phyloP scores from a whole-genome alignment of 2,797 vertebrate species.

The Harpagifer antarcticus region DNA sequence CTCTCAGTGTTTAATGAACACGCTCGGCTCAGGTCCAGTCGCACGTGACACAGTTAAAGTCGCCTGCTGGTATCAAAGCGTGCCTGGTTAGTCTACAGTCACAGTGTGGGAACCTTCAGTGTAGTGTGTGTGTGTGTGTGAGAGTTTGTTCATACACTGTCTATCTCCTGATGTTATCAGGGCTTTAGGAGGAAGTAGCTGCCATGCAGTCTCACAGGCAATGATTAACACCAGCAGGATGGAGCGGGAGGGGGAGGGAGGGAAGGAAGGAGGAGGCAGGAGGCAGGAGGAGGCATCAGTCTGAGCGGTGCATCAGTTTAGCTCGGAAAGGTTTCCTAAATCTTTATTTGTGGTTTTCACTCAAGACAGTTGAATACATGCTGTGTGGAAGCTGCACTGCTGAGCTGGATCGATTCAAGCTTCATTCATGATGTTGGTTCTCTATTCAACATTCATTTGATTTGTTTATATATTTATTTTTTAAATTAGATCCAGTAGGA shows the following conservation, averaged over 20 bases:
- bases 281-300: slow-evolving; percentile 29
- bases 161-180: slow-evolving; percentile 37
- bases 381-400: slow-evolving; percentile 10
- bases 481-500: too few species aligned
- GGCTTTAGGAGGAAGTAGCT: slow-evolving; percentile 43
- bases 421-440: too few species aligned
- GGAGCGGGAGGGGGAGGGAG: slow-evolving; percentile 64
- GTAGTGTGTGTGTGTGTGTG: background rate
- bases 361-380: slow-evolving; percentile 30
- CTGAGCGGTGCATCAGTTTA: slow-evolving; percentile 23
- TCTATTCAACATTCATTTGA: too few species aligned
- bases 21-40: slow-evolving; percentile 42
- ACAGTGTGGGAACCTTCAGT: slow-evolving; percentile 25
- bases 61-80: slow-evolving; percentile 29
- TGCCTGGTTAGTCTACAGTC: slow-evolving; percentile 5
- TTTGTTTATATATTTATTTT: too few species aligned
- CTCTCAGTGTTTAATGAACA: slow-evolving; percentile 51
- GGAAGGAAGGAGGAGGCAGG: slow-evolving; percentile 23
- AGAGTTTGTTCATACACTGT: slow-evolving; percentile 8
- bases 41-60: slow-evolving; percentile 36
- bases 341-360: slow-evolving; percentile 25
- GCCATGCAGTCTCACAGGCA: slow-evolving; percentile 39
- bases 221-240: slow-evolving; percentile 75
- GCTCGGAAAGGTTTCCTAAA: slow-evolving; percentile 34
- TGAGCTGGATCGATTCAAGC: too few species aligned